Evolutionary conservation across 1,140 invertebrate species (phyloP).

Genomic region (Drosophila pectinifera): DNA sequence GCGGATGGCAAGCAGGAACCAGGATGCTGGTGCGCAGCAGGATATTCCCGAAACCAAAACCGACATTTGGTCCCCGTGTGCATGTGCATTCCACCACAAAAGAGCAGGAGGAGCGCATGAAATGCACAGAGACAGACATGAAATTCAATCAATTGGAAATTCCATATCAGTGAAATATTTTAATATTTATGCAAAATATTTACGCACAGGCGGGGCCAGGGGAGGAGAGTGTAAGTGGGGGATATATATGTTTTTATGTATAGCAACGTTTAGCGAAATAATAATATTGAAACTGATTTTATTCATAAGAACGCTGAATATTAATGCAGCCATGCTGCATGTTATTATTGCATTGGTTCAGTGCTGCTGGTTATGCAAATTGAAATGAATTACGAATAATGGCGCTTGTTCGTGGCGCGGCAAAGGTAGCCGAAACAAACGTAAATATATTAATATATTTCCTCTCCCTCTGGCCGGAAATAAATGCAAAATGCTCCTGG

Average conservation of each 20-base stretch:
- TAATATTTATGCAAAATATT: slow-evolving; percentile 79
- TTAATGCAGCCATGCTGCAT: slow-evolving; percentile 62
- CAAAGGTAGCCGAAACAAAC: slow-evolving; percentile 19
- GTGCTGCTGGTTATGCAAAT: slow-evolving; percentile 34
- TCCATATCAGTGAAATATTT: slow-evolving; percentile 80
- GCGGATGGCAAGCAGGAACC: slow-evolving; percentile 11
- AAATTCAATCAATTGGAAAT: slow-evolving; percentile 80
- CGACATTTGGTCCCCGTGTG: slow-evolving; percentile 47
- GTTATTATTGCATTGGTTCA: slow-evolving; percentile 63
- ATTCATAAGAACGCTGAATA: slow-evolving; percentile 45
- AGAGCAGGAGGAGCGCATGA: background rate
- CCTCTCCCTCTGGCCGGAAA: background rate
- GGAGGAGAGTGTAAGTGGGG: too few species aligned
- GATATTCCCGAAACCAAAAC: slow-evolving; percentile 52
- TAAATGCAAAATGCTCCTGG: slow-evolving; percentile 1
- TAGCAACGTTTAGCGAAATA: slow-evolving; percentile 39
- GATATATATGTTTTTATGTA: background rate
- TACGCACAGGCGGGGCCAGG: slow-evolving; percentile 32
- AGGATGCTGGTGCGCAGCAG: slow-evolving; percentile 27
- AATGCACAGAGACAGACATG: slow-evolving; percentile 26
- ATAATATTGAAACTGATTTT: slow-evolving; percentile 74
- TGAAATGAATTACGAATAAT: slow-evolving; percentile 39
- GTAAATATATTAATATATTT: slow-evolving; percentile 47
- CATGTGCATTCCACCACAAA: slow-evolving; percentile 33
- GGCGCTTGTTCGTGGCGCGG: background rate